A percentile compares a stretch with the other conserved stretches of the same genome.
phyloP scores from a whole-genome alignment of 2,888 invertebrate species.

The Malthinus flaveolus region DNA sequence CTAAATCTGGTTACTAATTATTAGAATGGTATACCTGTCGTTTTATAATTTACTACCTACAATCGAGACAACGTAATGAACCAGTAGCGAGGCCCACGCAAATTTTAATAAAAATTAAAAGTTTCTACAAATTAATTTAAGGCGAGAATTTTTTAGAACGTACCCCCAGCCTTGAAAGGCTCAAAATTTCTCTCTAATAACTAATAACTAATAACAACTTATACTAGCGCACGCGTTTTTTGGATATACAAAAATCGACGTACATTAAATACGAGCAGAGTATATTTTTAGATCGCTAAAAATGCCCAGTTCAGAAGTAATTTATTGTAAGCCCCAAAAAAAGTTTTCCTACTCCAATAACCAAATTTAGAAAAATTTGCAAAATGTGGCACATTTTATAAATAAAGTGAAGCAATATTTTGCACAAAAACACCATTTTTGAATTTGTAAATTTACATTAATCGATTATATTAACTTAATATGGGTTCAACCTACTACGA shows the following conservation, averaged over 20 bases:
- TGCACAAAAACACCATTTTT: not conserved
- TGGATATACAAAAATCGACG: slow-evolving; percentile 6
- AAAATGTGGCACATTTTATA: too few relatives aligned
- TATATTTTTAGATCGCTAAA: slow-evolving; percentile 24
- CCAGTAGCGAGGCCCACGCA: not conserved
- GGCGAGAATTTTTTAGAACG: not conserved
- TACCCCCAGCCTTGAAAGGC: too few relatives aligned
- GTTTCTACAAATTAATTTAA: slow-evolving; percentile 1
- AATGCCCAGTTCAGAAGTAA: slow-evolving; percentile 25
- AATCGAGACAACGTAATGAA: not conserved
- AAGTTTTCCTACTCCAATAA: too few relatives aligned
- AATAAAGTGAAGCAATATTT: slow-evolving; percentile 1
- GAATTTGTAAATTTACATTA: not conserved
- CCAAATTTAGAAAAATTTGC: too few relatives aligned
- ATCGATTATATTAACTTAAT: slow-evolving; percentile 1
- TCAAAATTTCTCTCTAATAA: too few relatives aligned
- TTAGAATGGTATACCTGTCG: not conserved
- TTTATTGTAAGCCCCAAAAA: slow-evolving; percentile 25
- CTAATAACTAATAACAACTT: too few relatives aligned
- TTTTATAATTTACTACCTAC: slow-evolving; percentile 1
- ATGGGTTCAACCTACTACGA: not conserved
- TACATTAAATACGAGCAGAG: slow-evolving; percentile 18
- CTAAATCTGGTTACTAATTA: slow-evolving; percentile 1
- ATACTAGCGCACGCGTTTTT: not conserved
- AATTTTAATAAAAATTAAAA: not conserved